Base-by-base conservation (phyloP, 2,113 vertebrate species). In the Lipophrys pholis region DNA sequence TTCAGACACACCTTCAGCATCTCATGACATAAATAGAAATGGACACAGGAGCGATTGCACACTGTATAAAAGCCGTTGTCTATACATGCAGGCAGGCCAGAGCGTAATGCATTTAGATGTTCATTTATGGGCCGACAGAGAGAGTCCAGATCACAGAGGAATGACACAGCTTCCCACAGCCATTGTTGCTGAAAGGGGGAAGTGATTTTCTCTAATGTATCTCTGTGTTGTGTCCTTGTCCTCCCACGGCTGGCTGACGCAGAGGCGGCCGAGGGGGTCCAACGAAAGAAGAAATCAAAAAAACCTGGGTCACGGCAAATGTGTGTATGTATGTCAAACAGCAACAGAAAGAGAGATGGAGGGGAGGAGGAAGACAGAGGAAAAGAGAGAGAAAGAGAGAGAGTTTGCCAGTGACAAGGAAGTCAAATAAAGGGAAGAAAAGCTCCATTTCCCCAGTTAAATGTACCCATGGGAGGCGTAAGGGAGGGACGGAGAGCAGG, bases 381-480 rank as follows among this genome's bases (percentile, higher is more conserved):
- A 65, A 16, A 38, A 7, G 67, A 58, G 38, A 61, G 40, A 76
- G 55, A 7, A 66, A 53, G 17, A 52, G 45, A 76, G 58, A 68
- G 65, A 68, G 78, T 83, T 83, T 69, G 70, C 80, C 76, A 67
- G 78, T 69, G 62, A 90, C 78, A 53, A 82, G 84, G 89, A 90
- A 88, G 87, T 86, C 88, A 91, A 89, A 92, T 89, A 90, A 90
- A 92, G 73, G 60, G 73, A 87, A 89, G 85, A 90, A 92, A 91
- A 90, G 84, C 88, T 91, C 77, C 76, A 87, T 84, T 91, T 90
- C 89, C 90, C 82, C 71, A 60, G 73, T 83, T 87, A 90, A 92
- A 93, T 61, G 87, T 84, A 72, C 91, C 91, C 92, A 35, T 69
- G 92, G 91, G 90, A 92, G 78, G 79, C 46, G 76, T 81, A 78